Percentiles rank a stretch among this genome's conserved stretches.
Conservation (phyloP, 1,140 invertebrate species). For the Chrysoperla carnea region DNA sequence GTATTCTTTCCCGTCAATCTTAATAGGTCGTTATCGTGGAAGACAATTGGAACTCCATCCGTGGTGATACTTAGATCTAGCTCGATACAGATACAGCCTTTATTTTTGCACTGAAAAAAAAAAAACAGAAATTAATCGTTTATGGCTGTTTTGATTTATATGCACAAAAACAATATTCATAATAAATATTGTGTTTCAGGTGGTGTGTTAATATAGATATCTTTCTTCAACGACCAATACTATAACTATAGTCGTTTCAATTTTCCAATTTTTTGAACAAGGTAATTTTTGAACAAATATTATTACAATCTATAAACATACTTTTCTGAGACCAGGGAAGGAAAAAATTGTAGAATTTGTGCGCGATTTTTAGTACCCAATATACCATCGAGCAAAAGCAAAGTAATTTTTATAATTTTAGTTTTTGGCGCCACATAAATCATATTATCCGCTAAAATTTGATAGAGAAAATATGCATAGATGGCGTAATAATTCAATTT, state of each 20-base stretch:
- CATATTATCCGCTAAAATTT: no score
- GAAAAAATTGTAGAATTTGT: no score
- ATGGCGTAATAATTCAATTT: not conserved
- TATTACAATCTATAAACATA: not conserved
- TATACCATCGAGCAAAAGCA: no score
- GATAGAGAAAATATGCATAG: not conserved
- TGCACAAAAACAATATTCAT: not conserved
- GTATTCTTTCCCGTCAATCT: slow-evolving; percentile 40
- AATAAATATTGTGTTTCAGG: no score
- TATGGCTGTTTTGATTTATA: not conserved
- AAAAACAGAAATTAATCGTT: slow-evolving; percentile 5
- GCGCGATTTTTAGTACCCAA: no score
- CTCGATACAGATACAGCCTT: slow-evolving; percentile 52
- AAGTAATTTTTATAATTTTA: no score
- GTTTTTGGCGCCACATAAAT: no score
- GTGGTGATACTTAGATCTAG: slow-evolving; percentile 53
- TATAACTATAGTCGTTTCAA: not conserved
- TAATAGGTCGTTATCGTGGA: slow-evolving; percentile 55
- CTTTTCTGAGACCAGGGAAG: no score
- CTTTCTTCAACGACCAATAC: not conserved
- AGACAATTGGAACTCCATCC: slow-evolving; percentile 51
- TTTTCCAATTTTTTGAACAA: not conserved
- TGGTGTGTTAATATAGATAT: no score
- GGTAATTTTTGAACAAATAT: not conserved
- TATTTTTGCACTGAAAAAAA: slow-evolving; percentile 36